Percentiles rank a stretch among this genome's conserved stretches.
phyloP scores from a whole-genome alignment of 2,113 vertebrate species.

The Oxyruncus cristatus region DNA sequence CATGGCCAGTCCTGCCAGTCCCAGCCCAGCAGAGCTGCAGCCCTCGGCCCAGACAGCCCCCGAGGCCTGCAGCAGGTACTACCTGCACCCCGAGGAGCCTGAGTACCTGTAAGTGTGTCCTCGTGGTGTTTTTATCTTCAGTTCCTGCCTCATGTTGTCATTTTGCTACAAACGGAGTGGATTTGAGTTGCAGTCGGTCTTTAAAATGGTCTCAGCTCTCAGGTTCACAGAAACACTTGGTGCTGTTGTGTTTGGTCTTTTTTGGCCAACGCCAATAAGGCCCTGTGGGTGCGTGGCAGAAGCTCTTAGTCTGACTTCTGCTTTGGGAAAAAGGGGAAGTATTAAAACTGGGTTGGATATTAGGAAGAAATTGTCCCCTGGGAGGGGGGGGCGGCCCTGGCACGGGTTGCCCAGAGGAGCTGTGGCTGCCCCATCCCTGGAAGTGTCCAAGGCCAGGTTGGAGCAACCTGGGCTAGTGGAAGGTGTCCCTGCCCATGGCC shows the following conservation, averaged over 20 bases:
- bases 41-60: conserved; percentile 4
- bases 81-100: conserved; percentile 84
- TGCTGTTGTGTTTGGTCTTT: not conserved
- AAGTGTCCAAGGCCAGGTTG: not conserved
- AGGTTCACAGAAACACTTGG: not conserved
- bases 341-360: not conserved
- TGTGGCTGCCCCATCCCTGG: not conserved
- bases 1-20: conserved; percentile 72
- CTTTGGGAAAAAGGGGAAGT: not conserved
- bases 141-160: accelerated
- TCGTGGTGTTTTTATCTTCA: not conserved
- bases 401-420: not conserved
- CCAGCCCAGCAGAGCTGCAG: conserved; percentile 66
- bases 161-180: not conserved
- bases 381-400: not conserved
- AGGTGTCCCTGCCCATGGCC: not conserved
- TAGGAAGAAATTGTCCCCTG: not conserved
- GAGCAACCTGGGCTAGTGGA: not conserved
- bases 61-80: conserved; percentile 84
- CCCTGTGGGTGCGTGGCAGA: not conserved
- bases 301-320: not conserved
- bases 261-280: not conserved
- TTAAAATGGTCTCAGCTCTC: not conserved
- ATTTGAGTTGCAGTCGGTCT: not conserved
- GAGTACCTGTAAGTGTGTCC: conserved; percentile 82